Evolutionary conservation across 2,113 vertebrate genomes (phyloP).

Genomic region (Leptodactylus fuscus): DNA sequence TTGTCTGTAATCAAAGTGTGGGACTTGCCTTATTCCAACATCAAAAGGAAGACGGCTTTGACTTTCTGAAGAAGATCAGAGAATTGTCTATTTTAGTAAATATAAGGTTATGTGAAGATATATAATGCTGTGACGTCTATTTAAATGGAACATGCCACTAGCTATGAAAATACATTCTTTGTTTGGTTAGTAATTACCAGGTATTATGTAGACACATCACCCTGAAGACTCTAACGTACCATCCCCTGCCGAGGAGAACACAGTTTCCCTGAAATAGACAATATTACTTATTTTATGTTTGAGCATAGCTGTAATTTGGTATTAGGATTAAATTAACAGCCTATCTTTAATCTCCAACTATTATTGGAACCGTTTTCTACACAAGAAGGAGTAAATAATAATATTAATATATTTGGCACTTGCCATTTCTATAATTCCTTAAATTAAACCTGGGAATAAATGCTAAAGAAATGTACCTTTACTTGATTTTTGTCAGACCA

Average conservation of each 20-base stretch:
- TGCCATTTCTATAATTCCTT: too few species aligned
- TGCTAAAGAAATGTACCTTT: too few species aligned
- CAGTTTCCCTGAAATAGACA: not conserved
- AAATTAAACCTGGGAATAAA: too few species aligned
- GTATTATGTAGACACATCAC: not conserved
- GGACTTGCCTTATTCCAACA: not conserved
- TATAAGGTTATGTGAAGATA: constrained; percentile 23
- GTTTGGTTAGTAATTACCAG: not conserved
- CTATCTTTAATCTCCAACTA: not conserved
- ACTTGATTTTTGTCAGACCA: too few species aligned
- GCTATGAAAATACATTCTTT: not conserved
- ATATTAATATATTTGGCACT: too few species aligned
- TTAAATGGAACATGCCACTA: constrained; percentile 2
- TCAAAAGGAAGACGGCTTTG: constrained; percentile 31
- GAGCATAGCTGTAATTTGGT: too few species aligned
- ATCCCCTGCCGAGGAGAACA: not conserved
- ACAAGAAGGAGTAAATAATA: not conserved
- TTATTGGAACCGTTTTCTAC: not conserved
- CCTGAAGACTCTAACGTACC: not conserved
- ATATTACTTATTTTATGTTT: too few species aligned
- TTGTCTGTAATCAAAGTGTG: constrained; percentile 37
- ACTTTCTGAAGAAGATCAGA: constrained; percentile 34
- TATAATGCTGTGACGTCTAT: constrained; percentile 25
- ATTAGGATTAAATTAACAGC: not conserved
- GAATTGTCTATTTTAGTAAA: constrained; percentile 8